Conservation (phyloP, 2,797 vertebrate genomes). For the Melanotaenia pygmaea region DNA sequence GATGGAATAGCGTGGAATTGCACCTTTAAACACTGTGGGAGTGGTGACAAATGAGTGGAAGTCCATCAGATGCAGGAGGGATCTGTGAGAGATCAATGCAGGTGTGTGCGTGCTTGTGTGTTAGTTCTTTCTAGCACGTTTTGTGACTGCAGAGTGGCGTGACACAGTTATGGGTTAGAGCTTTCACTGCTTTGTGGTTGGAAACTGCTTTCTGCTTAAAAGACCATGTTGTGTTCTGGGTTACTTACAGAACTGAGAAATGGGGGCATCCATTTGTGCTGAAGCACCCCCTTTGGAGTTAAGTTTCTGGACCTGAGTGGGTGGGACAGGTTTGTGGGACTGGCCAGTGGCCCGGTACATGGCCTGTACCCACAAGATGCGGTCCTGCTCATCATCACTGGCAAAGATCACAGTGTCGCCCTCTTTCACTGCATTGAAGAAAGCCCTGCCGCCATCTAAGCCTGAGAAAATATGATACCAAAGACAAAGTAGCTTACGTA, state of each 20-base stretch:
- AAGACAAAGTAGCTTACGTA: background rate
- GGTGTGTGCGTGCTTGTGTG: constrained; percentile 76
- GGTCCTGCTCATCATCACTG: constrained; percentile 98
- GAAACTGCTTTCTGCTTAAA: constrained; percentile 62
- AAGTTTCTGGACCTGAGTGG: constrained; percentile 99
- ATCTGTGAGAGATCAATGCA: constrained; percentile 68
- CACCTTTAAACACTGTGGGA: constrained; percentile 72
- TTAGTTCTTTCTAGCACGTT: constrained; percentile 73
- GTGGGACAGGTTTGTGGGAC: constrained; percentile 98
- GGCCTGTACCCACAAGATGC: constrained; percentile 99
- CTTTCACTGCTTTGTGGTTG: constrained; percentile 72
- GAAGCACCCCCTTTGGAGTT: constrained; percentile 98
- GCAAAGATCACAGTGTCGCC: constrained; percentile 99
- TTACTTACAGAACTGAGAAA: constrained; percentile 99
- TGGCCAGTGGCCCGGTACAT: constrained; percentile 99
- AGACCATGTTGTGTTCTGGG: constrained; percentile 56
- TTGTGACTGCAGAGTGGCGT: constrained; percentile 76
- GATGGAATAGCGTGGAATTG: constrained; percentile 68
- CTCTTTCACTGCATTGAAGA: constrained; percentile 99
- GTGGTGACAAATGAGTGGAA: constrained; percentile 74
- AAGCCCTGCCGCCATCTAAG: constrained; percentile 96
- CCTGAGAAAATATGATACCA: constrained; percentile 75
- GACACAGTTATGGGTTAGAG: constrained; percentile 80
- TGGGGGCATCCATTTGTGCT: constrained; percentile 97
- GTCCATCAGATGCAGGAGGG: constrained; percentile 72